phyloP scores from a whole-genome alignment of 1,140 invertebrate genomes.

The Parasteatoda tepidariorum region DNA sequence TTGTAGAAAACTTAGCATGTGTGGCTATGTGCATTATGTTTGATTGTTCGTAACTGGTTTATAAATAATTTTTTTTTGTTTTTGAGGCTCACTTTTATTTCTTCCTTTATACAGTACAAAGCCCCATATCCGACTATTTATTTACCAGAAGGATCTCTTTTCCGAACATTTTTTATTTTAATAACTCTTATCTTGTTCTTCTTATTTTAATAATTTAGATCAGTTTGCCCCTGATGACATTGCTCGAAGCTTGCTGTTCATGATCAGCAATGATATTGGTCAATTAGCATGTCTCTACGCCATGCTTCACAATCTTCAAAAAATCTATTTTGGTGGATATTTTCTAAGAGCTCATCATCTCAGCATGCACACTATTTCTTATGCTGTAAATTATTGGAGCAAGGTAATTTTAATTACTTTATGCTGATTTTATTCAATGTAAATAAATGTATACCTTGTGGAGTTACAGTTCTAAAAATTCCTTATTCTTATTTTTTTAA shows the following conservation, averaged over 20 bases:
- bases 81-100: too few relatives aligned
- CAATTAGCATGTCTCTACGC: slow-evolving; percentile 81
- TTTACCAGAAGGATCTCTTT: background rate
- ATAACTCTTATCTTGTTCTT: background rate
- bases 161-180: background rate
- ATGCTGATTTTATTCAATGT: background rate
- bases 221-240: slow-evolving; percentile 75
- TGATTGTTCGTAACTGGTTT: too few relatives aligned
- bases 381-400: slow-evolving; percentile 82
- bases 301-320: slow-evolving; percentile 75
- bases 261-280: slow-evolving; percentile 83
- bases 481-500: background rate
- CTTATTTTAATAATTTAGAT: slow-evolving; percentile 25
- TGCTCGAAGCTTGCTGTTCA: slow-evolving; percentile 78
- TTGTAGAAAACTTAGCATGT: too few relatives aligned
- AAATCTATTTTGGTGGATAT: slow-evolving; percentile 82
- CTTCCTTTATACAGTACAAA: too few relatives aligned
- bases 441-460: background rate
- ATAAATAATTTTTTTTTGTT: too few relatives aligned
- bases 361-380: slow-evolving; percentile 81
- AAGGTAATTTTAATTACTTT: slow-evolving; percentile 70
- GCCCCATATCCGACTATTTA: too few relatives aligned
- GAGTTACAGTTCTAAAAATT: background rate
- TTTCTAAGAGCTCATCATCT: slow-evolving; percentile 81
- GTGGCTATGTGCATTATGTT: too few relatives aligned